Percentiles rank a stretch among this genome's conserved stretches.
These are phyloP conservation scores for Lepidurus arcticus DNA, from an alignment of 1,140 invertebrate genomes.

Conservation along the genomic window DNA sequence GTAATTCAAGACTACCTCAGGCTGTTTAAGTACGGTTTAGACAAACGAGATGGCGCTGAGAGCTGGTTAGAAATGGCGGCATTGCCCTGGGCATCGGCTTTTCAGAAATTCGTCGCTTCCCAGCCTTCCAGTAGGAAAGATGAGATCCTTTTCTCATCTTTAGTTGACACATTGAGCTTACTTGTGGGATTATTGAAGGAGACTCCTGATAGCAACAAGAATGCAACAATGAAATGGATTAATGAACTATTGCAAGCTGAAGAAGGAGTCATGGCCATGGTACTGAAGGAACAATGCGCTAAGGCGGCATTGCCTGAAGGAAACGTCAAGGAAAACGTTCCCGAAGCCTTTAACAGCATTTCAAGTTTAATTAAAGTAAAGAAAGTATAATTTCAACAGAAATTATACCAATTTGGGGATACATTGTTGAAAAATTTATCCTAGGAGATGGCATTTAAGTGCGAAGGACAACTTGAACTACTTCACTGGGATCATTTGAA, in stretches of 20 bases:
- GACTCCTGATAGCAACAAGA: not conserved
- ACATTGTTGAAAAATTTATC: not conserved
- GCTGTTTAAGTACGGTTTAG: not conserved
- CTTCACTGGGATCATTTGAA: not conserved
- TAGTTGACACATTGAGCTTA: not conserved
- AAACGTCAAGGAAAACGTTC: not conserved
- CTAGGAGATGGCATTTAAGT: not conserved
- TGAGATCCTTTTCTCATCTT: not conserved
- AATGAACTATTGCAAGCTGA: not conserved
- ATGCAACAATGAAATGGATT: not conserved
- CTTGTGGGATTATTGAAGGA: not conserved
- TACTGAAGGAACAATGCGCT: not conserved
- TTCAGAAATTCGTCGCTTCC: not conserved
- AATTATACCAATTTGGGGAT: not conserved
- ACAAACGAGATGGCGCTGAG: not conserved
- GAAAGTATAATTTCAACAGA: not conserved
- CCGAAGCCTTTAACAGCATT: not conserved
- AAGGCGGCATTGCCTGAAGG: not conserved
- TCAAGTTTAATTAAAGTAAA: not conserved
- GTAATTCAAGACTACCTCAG: not conserved
- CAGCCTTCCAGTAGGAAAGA: not conserved
- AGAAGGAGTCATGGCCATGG: not conserved
- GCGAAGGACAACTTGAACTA: not conserved
- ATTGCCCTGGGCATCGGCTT: not conserved
- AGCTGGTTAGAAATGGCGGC: not conserved